Evolutionary conservation across 2,888 invertebrate species (phyloP), one percentile per base, ranked within the genome.

Genomic region (Ramazzottius varieornatus): DNA sequence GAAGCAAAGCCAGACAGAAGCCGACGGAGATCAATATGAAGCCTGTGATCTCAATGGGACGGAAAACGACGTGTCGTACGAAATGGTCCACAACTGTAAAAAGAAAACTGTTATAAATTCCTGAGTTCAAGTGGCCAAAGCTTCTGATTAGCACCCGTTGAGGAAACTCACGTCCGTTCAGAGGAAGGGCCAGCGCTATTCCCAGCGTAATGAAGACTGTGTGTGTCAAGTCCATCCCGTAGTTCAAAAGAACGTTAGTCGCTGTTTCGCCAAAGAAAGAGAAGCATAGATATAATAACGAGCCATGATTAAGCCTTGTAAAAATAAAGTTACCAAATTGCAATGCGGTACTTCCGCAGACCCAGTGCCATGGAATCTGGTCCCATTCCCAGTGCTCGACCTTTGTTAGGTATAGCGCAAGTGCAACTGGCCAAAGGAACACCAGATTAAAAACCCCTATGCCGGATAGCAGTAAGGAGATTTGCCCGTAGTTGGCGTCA

Each of bases 41-140:
- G 33, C 92, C 92, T n/a, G 91, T 86, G 71, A 92, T 78, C 79
- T 91, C 89, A 92, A 92, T 93, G 63, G 90, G 91, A 72, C 86
- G 85, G 76, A 92, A 92, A 72, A 84, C 82, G 16, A 86, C 86
- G 66, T 84, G 84, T 75, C 91, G 89, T 67, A 89, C 78, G 66
- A 86, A 83, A 70, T 86, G 86, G 75, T 91, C 91, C 73, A 90
- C 77, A 63, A 88, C 91, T 90, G 40, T 13, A 40, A 40, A 13
- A 40, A 40, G 24, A n/a, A 54, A 54, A 29, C 20, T 24, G 4
- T 29, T 54, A 13, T 29, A 29, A 54, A 54, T n/a, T n/a, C 24
- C 54, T 24, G 54, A n/a, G 13, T 54, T 24, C 8, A 13, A 40
- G 40, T 40, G 8, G 40, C 8, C 20, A 20, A 40, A 40, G 20